Percentiles rank a stretch among this genome's conserved stretches.
Conservation (phyloP, 2,113 vertebrate genomes). For the Axis porcinus region DNA sequence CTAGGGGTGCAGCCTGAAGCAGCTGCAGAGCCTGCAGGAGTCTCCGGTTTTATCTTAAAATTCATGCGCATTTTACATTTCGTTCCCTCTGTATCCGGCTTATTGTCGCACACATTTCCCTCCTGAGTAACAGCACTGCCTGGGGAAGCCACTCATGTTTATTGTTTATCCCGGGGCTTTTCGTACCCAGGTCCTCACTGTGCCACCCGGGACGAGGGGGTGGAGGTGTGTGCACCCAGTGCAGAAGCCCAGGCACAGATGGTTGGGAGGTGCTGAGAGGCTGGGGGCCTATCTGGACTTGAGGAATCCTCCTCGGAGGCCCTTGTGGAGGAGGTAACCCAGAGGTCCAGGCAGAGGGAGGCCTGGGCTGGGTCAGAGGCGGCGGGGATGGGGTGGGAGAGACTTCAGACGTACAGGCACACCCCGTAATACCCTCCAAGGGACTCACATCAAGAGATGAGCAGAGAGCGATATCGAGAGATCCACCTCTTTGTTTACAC, state of each 20-base stretch:
- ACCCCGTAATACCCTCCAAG: rapidly evolving
- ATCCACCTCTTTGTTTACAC: background rate
- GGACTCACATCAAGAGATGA: background rate
- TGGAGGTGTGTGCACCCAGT: rapidly evolving
- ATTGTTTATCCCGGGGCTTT: constrained; percentile 62
- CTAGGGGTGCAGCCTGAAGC: constrained; percentile 26
- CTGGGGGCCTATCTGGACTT: background rate
- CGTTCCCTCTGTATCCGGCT: background rate
- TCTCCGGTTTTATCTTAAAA: constrained; percentile 58
- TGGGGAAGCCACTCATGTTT: background rate
- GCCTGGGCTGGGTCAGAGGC: background rate
- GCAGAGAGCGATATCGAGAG: background rate
- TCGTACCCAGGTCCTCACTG: background rate
- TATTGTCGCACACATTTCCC: background rate
- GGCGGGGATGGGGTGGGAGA: background rate
- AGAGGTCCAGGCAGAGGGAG: background rate
- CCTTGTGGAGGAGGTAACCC: background rate
- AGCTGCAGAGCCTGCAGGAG: constrained; percentile 33
- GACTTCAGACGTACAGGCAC: background rate
- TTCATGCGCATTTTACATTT: constrained; percentile 62
- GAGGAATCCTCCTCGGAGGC: background rate
- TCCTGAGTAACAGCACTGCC: background rate
- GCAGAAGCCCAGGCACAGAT: background rate
- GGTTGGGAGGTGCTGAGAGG: background rate
- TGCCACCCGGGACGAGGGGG: background rate